Evolutionary conservation across 2,888 invertebrate species (phyloP).

Genomic region (Eulithis prunata): DNA sequence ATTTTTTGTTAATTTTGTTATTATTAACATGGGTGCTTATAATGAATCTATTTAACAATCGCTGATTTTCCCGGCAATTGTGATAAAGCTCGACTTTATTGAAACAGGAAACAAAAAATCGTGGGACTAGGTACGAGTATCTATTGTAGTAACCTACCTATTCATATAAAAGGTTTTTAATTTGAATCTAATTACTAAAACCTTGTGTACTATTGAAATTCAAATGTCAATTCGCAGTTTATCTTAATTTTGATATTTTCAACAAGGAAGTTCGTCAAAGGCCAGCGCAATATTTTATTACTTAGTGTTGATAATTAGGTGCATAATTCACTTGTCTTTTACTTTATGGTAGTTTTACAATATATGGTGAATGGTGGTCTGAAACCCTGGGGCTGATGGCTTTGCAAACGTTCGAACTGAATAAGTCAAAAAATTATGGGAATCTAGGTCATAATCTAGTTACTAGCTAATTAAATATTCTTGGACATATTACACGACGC

Average conservation of each 20-base stretch:
- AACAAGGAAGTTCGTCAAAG: slow-evolving; percentile 18
- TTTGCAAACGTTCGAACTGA: too few relatives aligned
- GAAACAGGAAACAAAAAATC: slow-evolving; percentile 66
- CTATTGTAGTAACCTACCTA: slow-evolving; percentile 47
- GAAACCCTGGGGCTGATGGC: too few relatives aligned
- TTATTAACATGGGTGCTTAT: too few relatives aligned
- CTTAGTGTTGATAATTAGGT: not conserved
- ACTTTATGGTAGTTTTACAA: too few relatives aligned
- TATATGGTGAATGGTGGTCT: too few relatives aligned
- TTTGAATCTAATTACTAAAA: slow-evolving; percentile 26
- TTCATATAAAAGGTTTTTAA: slow-evolving; percentile 36
- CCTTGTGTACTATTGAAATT: slow-evolving; percentile 33
- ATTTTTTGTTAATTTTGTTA: too few relatives aligned
- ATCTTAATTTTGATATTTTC: slow-evolving; percentile 14
- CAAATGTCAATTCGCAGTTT: slow-evolving; percentile 21
- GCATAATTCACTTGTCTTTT: not conserved
- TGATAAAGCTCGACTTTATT: slow-evolving; percentile 55
- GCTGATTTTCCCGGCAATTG: slow-evolving; percentile 37
- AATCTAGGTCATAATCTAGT: too few relatives aligned
- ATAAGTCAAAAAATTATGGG: too few relatives aligned
- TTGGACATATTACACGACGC: too few relatives aligned
- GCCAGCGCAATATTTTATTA: slow-evolving; percentile 12
- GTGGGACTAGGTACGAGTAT: slow-evolving; percentile 51
- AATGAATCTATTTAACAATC: slow-evolving; percentile 1
- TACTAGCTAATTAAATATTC: too few relatives aligned